These are phyloP conservation scores for Melopsittacus undulatus DNA, from an alignment of 2,797 vertebrate species.

Conservation along the genomic window DNA sequence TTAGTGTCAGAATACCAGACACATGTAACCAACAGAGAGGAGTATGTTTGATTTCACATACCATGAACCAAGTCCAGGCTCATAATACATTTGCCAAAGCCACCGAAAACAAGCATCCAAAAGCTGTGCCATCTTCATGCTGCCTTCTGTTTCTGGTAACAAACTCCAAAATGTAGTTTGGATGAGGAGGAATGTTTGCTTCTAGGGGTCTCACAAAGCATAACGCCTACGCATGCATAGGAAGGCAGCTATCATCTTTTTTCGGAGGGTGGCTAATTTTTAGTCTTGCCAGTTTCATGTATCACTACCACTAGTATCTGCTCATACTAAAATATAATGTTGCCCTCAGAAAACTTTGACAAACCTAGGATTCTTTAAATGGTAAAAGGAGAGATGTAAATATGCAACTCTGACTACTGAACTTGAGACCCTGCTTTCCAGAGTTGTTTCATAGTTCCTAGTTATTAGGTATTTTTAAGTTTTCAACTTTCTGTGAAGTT, in stretches of 20 bases:
- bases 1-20: neutral
- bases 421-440: neutral
- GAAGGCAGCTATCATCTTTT: neutral
- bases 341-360: neutral
- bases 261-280: neutral
- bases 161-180: neutral
- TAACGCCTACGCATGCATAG: neutral
- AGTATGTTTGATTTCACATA: neutral
- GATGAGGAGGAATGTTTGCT: accelerated
- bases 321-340: neutral
- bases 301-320: neutral
- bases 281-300: neutral
- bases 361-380: neutral
- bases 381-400: neutral
- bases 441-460: neutral
- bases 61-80: neutral
- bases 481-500: neutral
- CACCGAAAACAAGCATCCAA: neutral
- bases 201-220: neutral
- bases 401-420: neutral
- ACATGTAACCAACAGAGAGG: neutral
- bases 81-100: neutral
- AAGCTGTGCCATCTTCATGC: neutral
- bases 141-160: neutral
- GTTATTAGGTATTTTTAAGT: neutral